phyloP scores from a whole-genome alignment of 2,888 invertebrate species.

The Cerceris rybyensis region DNA sequence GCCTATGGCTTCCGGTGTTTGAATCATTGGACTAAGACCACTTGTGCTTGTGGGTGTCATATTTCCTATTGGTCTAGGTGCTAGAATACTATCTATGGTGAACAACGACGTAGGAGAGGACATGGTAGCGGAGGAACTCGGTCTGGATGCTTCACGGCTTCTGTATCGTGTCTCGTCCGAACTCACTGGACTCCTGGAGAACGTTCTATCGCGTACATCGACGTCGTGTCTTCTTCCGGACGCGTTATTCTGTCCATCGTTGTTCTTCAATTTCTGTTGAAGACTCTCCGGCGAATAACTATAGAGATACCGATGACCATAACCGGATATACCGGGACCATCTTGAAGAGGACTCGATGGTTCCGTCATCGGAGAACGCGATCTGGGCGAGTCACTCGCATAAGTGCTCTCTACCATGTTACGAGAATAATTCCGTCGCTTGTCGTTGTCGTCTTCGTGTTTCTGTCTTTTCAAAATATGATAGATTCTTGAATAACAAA shows the following conservation, averaged over 20 bases:
- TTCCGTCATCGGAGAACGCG: constrained; percentile 80
- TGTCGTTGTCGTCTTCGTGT: not conserved
- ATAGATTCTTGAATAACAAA: too few relatives aligned
- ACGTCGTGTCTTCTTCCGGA: constrained; percentile 58
- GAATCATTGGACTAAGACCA: constrained; percentile 60
- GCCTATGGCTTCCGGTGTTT: constrained; percentile 64
- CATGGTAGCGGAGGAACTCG: constrained; percentile 81
- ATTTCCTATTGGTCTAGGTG: constrained; percentile 85
- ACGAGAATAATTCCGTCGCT: constrained; percentile 18
- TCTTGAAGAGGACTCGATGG: constrained; percentile 77
- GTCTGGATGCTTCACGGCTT: constrained; percentile 70
- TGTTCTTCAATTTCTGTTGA: constrained; percentile 65
- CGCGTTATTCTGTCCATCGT: constrained; percentile 53
- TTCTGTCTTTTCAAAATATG: not conserved
- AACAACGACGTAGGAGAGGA: constrained; percentile 87
- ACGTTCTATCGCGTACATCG: constrained; percentile 62
- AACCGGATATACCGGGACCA: constrained; percentile 71
- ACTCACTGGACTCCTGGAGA: constrained; percentile 68
- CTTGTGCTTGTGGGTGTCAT: constrained; percentile 78
- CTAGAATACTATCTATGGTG: constrained; percentile 93
- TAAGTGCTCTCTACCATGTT: constrained; percentile 80
- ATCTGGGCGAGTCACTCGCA: constrained; percentile 77
- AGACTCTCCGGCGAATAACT: constrained; percentile 72
- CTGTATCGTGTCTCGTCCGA: constrained; percentile 68
- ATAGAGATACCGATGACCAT: constrained; percentile 72